Evolutionary conservation across 2,888 invertebrate species (phyloP), one percentile per base, ranked within the genome.

Genomic region (Dynastes maya): DNA sequence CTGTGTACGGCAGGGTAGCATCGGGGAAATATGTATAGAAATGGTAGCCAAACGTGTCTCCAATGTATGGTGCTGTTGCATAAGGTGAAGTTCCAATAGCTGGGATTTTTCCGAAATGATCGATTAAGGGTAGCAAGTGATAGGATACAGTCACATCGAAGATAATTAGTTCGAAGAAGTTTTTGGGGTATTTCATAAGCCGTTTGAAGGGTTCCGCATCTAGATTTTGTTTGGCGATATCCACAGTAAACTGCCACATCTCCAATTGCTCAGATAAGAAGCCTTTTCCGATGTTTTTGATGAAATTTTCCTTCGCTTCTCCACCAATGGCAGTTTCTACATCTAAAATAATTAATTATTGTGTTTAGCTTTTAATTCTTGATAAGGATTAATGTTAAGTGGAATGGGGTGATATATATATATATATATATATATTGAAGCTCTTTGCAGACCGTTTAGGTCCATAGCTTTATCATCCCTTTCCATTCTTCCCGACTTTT

Each of bases 21-120:
- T 78, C 82, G 0, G 85, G 86, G 11, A 85, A 63, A 78, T 86
- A 86, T 0, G 84, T 80, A 55, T 80, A 80, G 8, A 83, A 68
- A 5, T 80, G 79, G 71, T 76, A 71, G 0, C 83, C 83, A 40
- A 82, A 77, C 29, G 77, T 58, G 29, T 80, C 61, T 0, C 29
- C 53, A 0, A 83, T 68, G 11, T 29, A 32, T 2, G 81, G 80
- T 9, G 74, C 76, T 2, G 80, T n/a, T n/a, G 81, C 80, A 64
- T 80, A 82, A 0, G 84, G 81, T 8, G 83, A 81, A 16, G 80
- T 71, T 0, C 74, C 84, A 4, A 84, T 58, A 0, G 80, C 61
- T 8, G 83, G 82, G 8, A 83, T 80, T n/a, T 78, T 82, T 9
- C 80, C 79, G 72, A 84, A 84, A 29, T 78, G 58, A 55, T 80